These are phyloP conservation scores for Panthera uncia DNA, from an alignment of 2,113 vertebrate genomes.

Conservation along the genomic window DNA sequence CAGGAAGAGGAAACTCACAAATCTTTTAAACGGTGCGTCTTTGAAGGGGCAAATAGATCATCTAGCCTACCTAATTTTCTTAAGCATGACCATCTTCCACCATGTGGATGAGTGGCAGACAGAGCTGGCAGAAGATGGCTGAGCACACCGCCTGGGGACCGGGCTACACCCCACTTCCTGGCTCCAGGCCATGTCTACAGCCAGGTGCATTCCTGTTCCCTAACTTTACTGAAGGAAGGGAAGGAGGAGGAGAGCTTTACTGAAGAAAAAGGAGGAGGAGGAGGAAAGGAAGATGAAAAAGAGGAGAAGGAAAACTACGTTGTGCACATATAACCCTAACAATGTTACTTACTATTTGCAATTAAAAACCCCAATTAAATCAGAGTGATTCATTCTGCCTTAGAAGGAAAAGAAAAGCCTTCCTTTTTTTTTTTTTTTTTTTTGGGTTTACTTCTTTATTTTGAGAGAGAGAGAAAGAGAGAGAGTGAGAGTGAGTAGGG, in stretches of 20 bases:
- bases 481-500: too few relatives aligned
- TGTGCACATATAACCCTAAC: not conserved
- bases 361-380: not conserved
- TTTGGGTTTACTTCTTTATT: too few relatives aligned
- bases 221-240: not conserved
- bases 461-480: too few relatives aligned
- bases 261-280: not conserved
- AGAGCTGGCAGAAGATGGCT: not conserved
- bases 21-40: not conserved
- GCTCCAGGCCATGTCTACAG: not conserved
- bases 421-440: not conserved
- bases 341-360: not conserved
- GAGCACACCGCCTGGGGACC: not conserved
- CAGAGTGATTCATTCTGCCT: not conserved
- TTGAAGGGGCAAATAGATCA: not conserved
- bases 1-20: not conserved
- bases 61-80: not conserved
- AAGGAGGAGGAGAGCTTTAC: not conserved
- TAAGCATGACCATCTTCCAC: not conserved
- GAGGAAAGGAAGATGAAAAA: not conserved
- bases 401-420: not conserved
- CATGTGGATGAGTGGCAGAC: not conserved
- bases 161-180: not conserved
- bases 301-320: not conserved
- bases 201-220: not conserved